These are phyloP conservation scores for Bombus sibiricus DNA, from an alignment of 1,140 invertebrate genomes.

Conservation along the genomic window DNA sequence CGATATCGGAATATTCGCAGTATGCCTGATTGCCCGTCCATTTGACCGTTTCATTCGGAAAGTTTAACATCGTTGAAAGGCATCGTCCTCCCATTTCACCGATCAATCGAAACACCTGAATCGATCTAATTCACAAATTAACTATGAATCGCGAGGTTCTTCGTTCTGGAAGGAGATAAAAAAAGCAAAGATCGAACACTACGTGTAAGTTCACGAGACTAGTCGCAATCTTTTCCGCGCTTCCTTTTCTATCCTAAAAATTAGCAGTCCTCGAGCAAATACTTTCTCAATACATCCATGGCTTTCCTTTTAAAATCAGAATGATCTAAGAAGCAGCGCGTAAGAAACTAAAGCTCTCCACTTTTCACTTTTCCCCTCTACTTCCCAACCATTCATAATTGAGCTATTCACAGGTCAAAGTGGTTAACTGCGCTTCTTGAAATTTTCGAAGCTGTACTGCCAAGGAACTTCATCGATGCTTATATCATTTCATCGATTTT, in stretches of 20 bases:
- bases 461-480: too few relatives aligned
- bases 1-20: constrained; percentile 40
- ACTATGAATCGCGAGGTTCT: background rate
- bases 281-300: too few relatives aligned
- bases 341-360: background rate
- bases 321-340: background rate
- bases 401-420: too few relatives aligned
- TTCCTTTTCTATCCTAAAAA: too few relatives aligned
- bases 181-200: too few relatives aligned
- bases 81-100: background rate
- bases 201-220: too few relatives aligned
- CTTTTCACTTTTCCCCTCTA: background rate
- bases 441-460: too few relatives aligned
- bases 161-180: too few relatives aligned
- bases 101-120: constrained; percentile 1
- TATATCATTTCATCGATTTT: too few relatives aligned
- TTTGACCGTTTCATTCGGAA: constrained; percentile 31
- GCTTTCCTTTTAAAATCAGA: background rate
- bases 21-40: constrained; percentile 33
- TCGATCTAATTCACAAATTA: background rate
- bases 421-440: too few relatives aligned
- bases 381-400: background rate
- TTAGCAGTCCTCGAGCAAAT: too few relatives aligned
- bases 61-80: constrained; percentile 21
- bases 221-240: too few relatives aligned